Evolutionary conservation across 1,140 invertebrate genomes (phyloP).

Genomic region (Bursaphelenchus mucronatus): DNA sequence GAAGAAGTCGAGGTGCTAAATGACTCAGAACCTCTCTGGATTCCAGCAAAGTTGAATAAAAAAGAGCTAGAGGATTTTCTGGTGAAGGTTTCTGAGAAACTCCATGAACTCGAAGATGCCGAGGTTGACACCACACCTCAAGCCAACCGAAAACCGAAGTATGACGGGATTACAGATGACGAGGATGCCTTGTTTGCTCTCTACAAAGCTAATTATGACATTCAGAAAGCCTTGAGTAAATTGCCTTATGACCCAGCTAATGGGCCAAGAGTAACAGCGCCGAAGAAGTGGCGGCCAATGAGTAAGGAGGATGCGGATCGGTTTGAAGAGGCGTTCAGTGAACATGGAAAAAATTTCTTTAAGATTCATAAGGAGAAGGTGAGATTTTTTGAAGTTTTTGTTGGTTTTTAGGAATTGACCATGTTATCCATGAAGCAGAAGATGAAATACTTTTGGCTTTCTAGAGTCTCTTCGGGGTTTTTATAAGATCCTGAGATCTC

Average conservation of each 20-base stretch:
- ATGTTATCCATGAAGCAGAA: too few species aligned
- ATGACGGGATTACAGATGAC: conserved; percentile 16
- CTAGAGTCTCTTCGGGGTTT: too few species aligned
- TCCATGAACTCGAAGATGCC: conserved; percentile 4
- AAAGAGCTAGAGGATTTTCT: conserved; percentile 13
- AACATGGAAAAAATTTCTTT: conserved; percentile 92
- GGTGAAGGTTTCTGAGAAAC: neutral
- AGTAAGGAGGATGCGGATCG: conserved; percentile 94
- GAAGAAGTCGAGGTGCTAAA: neutral
- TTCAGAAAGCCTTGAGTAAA: conserved; percentile 13
- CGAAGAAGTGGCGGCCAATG: conserved; percentile 72
- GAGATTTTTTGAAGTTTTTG: conserved; percentile 17
- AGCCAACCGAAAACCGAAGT: conserved; percentile 15
- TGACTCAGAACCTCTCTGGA: neutral
- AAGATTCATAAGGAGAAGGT: conserved; percentile 88
- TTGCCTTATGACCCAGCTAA: conserved; percentile 14
- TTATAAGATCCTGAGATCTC: too few species aligned
- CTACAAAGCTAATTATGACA: conserved; percentile 18
- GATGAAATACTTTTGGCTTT: too few species aligned
- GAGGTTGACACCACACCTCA: conserved; percentile 9
- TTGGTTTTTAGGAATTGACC: too few species aligned
- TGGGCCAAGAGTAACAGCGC: conserved; percentile 8
- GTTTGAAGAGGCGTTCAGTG: conserved; percentile 86
- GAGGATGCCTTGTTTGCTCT: conserved; percentile 27
- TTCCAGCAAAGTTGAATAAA: neutral